Evolutionary conservation across 1,140 invertebrate species (phyloP).

Genomic region (Gonatopus flavifemur): DNA sequence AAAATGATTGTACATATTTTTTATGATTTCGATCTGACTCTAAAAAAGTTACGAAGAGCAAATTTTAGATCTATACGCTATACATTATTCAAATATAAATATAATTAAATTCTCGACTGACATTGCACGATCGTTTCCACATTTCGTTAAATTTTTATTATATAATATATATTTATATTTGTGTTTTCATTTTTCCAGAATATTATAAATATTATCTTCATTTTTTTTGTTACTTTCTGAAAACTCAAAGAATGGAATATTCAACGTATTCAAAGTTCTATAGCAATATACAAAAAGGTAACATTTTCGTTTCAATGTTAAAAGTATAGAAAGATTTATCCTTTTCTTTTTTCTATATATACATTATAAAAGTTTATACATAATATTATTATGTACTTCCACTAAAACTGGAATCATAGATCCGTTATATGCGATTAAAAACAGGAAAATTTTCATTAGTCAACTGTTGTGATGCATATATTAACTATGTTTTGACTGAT

Average conservation of each 20-base stretch:
- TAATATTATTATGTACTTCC: conserved; percentile 44
- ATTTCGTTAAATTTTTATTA: conserved; percentile 33
- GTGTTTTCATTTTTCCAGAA: conserved; percentile 11
- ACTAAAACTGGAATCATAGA: conserved; percentile 57
- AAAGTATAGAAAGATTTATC: conserved; percentile 34
- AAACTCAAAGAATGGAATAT: conserved; percentile 22
- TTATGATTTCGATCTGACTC: no score
- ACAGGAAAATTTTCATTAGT: conserved; percentile 44
- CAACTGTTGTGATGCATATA: conserved; percentile 33
- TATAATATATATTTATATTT: conserved; percentile 35
- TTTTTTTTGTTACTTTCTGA: conserved; percentile 12
- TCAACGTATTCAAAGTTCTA: conserved; percentile 37
- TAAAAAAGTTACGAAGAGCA: neutral
- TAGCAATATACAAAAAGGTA: conserved; percentile 38
- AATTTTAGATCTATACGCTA: neutral
- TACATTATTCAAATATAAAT: neutral
- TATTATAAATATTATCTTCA: conserved; percentile 9
- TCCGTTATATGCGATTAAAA: conserved; percentile 49
- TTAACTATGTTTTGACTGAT: conserved; percentile 19
- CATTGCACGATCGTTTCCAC: conserved; percentile 42
- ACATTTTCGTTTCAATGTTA: conserved; percentile 42
- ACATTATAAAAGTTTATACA: conserved; percentile 46
- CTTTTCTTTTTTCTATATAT: conserved; percentile 28
- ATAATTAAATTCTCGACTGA: neutral
- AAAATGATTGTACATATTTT: no score